Percentiles rank a stretch among this genome's conserved stretches.
These are phyloP conservation scores for Phenganax subtilis DNA, from an alignment of 92 coral and sea anemone species.

Conservation along the genomic window DNA sequence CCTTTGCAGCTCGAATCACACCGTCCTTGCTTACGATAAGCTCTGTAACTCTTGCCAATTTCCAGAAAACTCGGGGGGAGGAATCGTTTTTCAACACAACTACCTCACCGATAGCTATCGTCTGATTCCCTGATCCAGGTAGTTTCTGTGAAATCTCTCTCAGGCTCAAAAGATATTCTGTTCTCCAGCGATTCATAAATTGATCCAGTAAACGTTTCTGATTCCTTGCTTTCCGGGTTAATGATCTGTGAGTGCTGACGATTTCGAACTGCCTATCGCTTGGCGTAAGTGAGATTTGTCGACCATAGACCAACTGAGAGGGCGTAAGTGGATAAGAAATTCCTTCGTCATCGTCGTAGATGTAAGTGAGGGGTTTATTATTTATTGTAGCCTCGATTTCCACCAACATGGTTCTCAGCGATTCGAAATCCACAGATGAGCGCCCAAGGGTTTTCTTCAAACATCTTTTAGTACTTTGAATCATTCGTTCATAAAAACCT, in stretches of 20 bases:
- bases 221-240: background rate
- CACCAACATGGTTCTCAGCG: background rate
- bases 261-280: background rate
- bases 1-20: background rate
- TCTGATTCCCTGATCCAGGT: background rate
- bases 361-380: background rate
- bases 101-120: background rate
- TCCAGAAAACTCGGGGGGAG: background rate
- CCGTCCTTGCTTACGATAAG: background rate
- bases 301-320: constrained; percentile 40
- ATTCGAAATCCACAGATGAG: background rate
- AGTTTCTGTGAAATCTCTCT: background rate
- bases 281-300: constrained; percentile 10
- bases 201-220: background rate
- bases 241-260: background rate
- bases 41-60: background rate
- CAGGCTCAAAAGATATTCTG: background rate
- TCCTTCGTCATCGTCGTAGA: constrained; percentile 12
- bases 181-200: background rate
- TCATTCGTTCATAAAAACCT: constrained; percentile 3
- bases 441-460: constrained; percentile 10
- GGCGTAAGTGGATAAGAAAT: constrained; percentile 21
- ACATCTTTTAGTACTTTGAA: constrained; percentile 8
- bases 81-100: background rate
- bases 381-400: constrained; percentile 18